Evolutionary conservation across 2,113 vertebrate genomes (phyloP), one percentile per base, ranked within the genome.

Genomic region (Silurus asotus): DNA sequence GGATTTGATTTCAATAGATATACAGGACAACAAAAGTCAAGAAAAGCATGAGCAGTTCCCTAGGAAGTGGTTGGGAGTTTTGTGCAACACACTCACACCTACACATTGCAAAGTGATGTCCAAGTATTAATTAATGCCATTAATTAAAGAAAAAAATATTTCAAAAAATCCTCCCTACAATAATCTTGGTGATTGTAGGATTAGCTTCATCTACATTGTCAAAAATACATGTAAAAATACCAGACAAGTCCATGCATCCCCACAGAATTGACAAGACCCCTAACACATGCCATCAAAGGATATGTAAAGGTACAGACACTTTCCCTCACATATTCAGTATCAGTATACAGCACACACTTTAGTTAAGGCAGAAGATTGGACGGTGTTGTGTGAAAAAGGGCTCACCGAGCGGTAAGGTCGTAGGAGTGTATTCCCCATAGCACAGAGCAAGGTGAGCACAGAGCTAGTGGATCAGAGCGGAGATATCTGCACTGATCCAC

Each of bases 401-500:
- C 28, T 61, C 9, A 10, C 23, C 17, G 56, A 80, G 77, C 5
- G 5, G 8, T 80, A 61, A 61, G 77, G 77, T 80, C 56, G 1
- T 56, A 58, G 67, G 28, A 72, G 55, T 83, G 67, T 82, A 82
- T 45, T 56, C 82, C 65, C 65, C 8, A 58, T 55, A 74, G 55
- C 20, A 8, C 8, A 56, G 55, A 13, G 80, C 28, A 25, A 55
- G n/a, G 49, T 69, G 81, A 82, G 56, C 69, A 23, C 67, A 74
- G 55, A 74, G 55, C 77, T 61, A 37, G 37, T 37, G 37, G 25
- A 56, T 80, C 56, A 4, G 56, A 28, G 56, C 45, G 56, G 17
- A 79, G 28, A 84, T 48, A 56, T 59, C 82, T 74, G 53, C 55
- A 74, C 55, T 74, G 67, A 56, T 84, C 69, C 69, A 61, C 82